Evolutionary conservation across 2,113 vertebrate species (phyloP).

Genomic region (Tonatia bakeri): DNA sequence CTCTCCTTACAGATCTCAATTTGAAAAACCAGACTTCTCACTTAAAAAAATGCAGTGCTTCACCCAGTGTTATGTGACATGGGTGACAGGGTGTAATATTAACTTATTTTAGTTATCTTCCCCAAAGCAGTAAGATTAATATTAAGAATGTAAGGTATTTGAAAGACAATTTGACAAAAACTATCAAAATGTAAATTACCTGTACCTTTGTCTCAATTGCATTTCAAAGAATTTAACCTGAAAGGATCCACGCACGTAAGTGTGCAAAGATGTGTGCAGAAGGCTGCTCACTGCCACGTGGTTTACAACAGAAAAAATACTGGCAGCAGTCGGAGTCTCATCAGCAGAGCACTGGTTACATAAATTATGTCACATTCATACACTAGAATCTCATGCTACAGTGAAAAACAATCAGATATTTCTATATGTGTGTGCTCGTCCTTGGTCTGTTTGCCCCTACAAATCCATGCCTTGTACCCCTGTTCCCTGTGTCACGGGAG

Average conservation of each 20-base stretch:
- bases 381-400: not conserved
- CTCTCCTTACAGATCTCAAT: not conserved
- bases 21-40: not conserved
- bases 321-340: not conserved
- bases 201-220: not conserved
- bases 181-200: not conserved
- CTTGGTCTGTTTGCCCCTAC: not conserved
- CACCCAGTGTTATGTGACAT: not conserved
- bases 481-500: not conserved
- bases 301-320: not conserved
- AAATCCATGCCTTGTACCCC: not conserved
- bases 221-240: not conserved
- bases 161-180: not conserved
- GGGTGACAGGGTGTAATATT: not conserved
- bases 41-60: not conserved
- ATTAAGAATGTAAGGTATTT: not conserved
- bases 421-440: not conserved
- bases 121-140: not conserved
- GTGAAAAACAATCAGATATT: not conserved
- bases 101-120: not conserved
- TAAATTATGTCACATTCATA: not conserved
- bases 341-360: not conserved
- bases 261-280: not conserved
- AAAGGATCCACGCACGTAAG: not conserved
- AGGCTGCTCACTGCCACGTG: not conserved